phyloP scores from a whole-genome alignment of 2,888 invertebrate species.

The Spisula solida region DNA sequence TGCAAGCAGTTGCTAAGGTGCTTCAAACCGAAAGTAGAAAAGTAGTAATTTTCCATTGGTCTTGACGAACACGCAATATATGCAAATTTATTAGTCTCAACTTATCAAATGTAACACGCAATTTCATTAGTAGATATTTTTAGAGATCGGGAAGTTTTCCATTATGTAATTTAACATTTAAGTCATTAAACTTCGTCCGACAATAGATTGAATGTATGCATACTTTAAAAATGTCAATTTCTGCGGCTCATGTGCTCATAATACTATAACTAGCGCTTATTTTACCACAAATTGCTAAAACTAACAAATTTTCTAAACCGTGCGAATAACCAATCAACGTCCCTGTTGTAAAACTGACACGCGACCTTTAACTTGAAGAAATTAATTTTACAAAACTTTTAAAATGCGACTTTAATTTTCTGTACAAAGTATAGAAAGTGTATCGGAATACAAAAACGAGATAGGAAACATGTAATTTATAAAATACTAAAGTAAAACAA shows the following conservation, averaged over 20 bases:
- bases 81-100: conserved; percentile 40
- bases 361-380: neutral
- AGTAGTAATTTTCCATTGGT: conserved; percentile 36
- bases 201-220: neutral
- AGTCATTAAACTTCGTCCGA: no score
- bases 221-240: neutral
- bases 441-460: neutral
- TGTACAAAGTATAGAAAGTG: neutral
- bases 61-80: conserved; percentile 42
- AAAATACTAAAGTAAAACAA: neutral
- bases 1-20: conserved; percentile 20
- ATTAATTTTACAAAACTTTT: neutral
- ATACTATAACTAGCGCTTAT: neutral
- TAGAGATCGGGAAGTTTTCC: conserved; percentile 38
- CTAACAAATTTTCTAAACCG: no score
- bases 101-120: neutral
- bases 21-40: conserved; percentile 43
- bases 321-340: neutral
- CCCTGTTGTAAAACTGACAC: neutral
- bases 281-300: neutral
- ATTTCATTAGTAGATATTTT: conserved; percentile 44
- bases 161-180: neutral
- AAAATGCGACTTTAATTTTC: neutral
- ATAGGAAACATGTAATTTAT: neutral
- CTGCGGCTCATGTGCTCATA: neutral